These are phyloP conservation scores for Lathronympha strigana DNA, from an alignment of 2,888 invertebrate genomes.

Conservation along the genomic window DNA sequence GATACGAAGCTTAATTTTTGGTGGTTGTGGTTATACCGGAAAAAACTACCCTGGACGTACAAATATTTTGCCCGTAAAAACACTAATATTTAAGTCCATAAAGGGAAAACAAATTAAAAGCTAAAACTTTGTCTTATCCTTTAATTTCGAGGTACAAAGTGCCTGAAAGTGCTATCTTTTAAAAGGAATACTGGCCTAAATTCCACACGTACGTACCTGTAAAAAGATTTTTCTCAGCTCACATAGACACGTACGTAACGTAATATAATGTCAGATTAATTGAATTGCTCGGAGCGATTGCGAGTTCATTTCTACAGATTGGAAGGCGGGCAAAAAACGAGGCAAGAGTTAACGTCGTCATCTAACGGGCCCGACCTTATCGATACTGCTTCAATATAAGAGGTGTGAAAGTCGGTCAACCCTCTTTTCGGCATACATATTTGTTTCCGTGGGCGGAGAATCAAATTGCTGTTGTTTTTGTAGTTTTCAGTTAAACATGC, in stretches of 20 bases:
- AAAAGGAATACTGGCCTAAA: slow-evolving; percentile 6
- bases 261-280: slow-evolving; percentile 63
- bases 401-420: slow-evolving; percentile 27
- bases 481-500: neutral
- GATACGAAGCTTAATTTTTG: no score
- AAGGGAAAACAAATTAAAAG: neutral
- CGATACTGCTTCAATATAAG: slow-evolving; percentile 14
- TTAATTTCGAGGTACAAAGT: neutral
- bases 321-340: slow-evolving; percentile 51
- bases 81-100: no score
- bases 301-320: slow-evolving; percentile 54
- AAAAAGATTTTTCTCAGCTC: slow-evolving; percentile 16
- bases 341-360: slow-evolving; percentile 50
- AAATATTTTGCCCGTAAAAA: no score
- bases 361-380: slow-evolving; percentile 47
- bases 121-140: neutral
- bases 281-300: slow-evolving; percentile 60
- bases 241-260: slow-evolving; percentile 53
- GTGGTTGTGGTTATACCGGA: no score
- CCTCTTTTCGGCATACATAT: slow-evolving; percentile 1
- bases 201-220: neutral
- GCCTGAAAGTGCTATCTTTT: slow-evolving; percentile 3
- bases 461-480: neutral
- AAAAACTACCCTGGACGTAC: no score
- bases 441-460: neutral